Base-by-base conservation (phyloP, 2,888 invertebrate species). In the Drosophila merina region DNA sequence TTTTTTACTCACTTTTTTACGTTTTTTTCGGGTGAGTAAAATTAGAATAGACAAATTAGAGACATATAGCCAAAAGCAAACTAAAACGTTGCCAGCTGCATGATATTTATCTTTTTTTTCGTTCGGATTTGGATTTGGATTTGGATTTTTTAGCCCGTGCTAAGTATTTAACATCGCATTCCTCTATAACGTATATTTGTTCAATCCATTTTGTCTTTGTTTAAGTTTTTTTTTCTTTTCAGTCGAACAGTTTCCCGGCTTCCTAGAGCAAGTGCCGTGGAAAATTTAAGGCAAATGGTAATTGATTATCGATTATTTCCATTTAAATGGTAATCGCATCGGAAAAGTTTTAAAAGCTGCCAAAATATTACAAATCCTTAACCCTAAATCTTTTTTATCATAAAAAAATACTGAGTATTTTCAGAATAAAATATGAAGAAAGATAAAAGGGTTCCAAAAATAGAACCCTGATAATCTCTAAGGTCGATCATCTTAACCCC, bases 41-140 rank as follows among this genome's bases (percentile, higher is more conserved):
- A 78, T 85, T 80, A 84, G 81, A 86, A 76, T 67, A 73, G 68
- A 77, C 77, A 77, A 85, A 86, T 86, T 75, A 84, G 51, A 75
- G 68, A 52, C 63, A 78, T 52, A 72, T 75, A 58, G 56, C 64
- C 42, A 70, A 60, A 60, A 60, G 70, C 38, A 58, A 52, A 51
- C 50, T n/a, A 36, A 36, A n/a, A n/a, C 45, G 28, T 38, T 20
- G 51, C 58, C 79, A 80, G 79, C 79, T 79, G 82, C 79, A 57
- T 56, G 82, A 45, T 67, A 81, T 80, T 81, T 80, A 62, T 77
- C 80, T 72, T 72, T 72, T 79, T 86, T 86, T 82, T 57, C 42
- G 51, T 12, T 51, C 31, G 20, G 48, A 49, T 66, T 72, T 20
- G 20, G 20, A 20, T 14, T 14, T 14, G 14, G 14, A 14, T 20